Evolutionary conservation across 2,888 invertebrate genomes (phyloP), one percentile per base, ranked within the genome.

Genomic region (Tineola bisselliella): DNA sequence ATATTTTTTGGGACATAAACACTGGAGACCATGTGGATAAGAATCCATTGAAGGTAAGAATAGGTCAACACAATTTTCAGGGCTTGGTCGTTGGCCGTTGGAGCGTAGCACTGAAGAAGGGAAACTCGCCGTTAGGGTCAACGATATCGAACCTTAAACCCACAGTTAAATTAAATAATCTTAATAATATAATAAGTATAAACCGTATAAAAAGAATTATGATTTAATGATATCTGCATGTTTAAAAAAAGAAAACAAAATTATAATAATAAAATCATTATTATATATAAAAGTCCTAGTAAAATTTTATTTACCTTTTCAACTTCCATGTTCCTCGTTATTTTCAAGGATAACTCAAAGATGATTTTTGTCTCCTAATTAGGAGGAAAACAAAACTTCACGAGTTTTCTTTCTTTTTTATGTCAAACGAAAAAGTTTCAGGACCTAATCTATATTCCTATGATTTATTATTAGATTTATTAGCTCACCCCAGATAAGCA

Each of bases 1-100:
- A 86, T 87, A 87, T 81, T 84, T 25, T 84, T 84, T 81, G 84
- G 84, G 84, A 76, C 86, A 76, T 75, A 75, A 78, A 73, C 72
- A 81, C 77, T 78, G 72, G 76, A 81, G 79, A 84, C 75, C 79
- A 84, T 84, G 87, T 79, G 78, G 77, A 81, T 79, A 75, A 70
- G 76, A 77, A 74, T 77, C 78, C 76, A 82, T 74, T 84, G 80
- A 84, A 84, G 84, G 86, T 87, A 84, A 63, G 82, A 60, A 69
- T 73, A 78, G 76, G 79, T 78, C 44, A 44, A 11, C 12, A 43
- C 4, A 10, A 12, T 38, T 59, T 15, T 10, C 48, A 48, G 48
- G 48, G 3, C 8, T 57, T 6, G 25, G 6, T 25, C 2, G 6
- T 25, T 6, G 2, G 25, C 6, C 6, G 4, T 25, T 25, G 25